Conservation (phyloP, 2,888 invertebrate genomes). For the Axea sp. region DNA sequence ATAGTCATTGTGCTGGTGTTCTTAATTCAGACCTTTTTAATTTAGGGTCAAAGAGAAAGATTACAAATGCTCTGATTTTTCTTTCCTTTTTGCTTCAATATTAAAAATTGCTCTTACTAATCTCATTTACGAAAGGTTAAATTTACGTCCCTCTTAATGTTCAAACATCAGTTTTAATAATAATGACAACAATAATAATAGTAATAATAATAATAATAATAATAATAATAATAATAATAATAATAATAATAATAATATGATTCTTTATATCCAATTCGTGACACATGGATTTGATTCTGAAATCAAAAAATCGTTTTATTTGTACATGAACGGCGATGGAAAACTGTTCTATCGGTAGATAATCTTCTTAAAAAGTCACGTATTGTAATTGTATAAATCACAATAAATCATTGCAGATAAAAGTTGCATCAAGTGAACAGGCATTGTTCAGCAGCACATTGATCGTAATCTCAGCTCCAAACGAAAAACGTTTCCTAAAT, state of each 20-base stretch:
- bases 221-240: no score
- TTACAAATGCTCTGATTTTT: no score
- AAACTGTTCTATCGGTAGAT: conserved; percentile 20
- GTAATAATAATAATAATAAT: no score
- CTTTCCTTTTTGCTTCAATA: not conserved
- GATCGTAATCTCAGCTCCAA: conserved; percentile 37
- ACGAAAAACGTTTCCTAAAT: conserved; percentile 20
- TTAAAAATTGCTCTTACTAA: conserved; percentile 13
- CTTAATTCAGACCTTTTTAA: conserved; percentile 23
- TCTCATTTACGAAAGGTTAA: not conserved
- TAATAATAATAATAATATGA: no score
- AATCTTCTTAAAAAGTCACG: conserved; percentile 46
- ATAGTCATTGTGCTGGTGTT: conserved; percentile 2
- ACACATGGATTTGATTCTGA: not conserved
- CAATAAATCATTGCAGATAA: conserved; percentile 50
- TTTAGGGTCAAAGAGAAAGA: not conserved
- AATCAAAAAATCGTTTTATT: not conserved
- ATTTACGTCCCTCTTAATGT: not conserved
- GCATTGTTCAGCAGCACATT: conserved; percentile 10
- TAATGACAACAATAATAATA: no score
- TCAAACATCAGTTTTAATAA: not conserved
- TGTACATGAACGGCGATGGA: no score
- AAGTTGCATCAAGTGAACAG: no score
- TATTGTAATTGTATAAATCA: conserved; percentile 36
- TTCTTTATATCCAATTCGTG: conserved; percentile 21